These are phyloP conservation scores for Ceratina japonica DNA, from an alignment of 1,140 invertebrate genomes.

Conservation along the genomic window DNA sequence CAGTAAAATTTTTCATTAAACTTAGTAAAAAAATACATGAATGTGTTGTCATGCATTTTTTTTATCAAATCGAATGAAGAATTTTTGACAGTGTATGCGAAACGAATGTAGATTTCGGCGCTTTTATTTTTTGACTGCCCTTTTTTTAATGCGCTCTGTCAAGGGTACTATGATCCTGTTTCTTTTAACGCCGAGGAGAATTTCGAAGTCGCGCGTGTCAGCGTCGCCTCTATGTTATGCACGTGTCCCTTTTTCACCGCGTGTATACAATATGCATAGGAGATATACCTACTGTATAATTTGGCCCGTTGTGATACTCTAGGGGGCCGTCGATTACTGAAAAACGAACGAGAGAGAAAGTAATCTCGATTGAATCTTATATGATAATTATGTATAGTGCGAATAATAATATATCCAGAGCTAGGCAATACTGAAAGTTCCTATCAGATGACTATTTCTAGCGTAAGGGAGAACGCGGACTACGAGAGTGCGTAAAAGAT, in stretches of 20 bases:
- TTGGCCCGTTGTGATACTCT: constrained; percentile 77
- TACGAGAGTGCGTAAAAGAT: constrained; percentile 11
- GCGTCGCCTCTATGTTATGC: constrained; percentile 54
- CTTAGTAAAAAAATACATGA: too few species aligned
- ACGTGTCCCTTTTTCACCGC: constrained; percentile 51
- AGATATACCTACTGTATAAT: constrained; percentile 54
- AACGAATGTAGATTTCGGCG: too few species aligned
- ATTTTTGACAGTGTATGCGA: too few species aligned
- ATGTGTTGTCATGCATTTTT: too few species aligned
- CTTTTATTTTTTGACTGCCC: too few species aligned
- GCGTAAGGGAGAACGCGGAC: constrained; percentile 65
- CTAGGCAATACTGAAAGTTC: constrained; percentile 80
- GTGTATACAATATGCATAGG: constrained; percentile 49
- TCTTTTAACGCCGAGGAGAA: not conserved
- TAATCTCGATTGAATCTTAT: constrained; percentile 52
- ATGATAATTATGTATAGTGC: constrained; percentile 50
- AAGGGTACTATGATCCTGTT: too few species aligned
- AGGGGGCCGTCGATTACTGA: constrained; percentile 70
- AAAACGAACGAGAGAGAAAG: constrained; percentile 51
- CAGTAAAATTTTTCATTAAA: too few species aligned
- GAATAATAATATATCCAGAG: constrained; percentile 72
- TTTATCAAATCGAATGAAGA: too few species aligned
- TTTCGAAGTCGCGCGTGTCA: constrained; percentile 48
- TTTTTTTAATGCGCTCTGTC: too few species aligned
- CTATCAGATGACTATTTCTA: constrained; percentile 78